A percentile compares a stretch with the other conserved stretches of the same genome.
phyloP scores from a whole-genome alignment of 1,140 invertebrate genomes.

The Triops longicaudatus region DNA sequence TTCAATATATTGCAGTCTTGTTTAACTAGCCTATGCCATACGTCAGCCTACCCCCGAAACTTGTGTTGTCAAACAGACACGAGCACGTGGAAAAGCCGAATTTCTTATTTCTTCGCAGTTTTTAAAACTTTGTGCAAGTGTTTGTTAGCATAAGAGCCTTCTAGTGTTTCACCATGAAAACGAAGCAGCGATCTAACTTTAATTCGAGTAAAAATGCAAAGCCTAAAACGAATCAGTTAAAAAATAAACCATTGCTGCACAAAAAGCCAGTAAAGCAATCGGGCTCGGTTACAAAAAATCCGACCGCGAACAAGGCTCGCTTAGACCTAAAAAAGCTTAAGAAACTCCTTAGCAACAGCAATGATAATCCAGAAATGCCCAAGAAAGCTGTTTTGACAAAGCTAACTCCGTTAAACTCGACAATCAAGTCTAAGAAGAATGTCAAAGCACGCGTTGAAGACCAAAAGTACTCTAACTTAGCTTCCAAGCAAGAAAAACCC shows the following conservation, averaged over 20 bases:
- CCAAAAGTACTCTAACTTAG: background rate
- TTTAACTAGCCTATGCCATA: no score
- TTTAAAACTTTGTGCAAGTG: no score
- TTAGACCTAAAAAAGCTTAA: background rate
- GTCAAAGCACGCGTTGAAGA: background rate
- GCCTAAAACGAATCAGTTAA: background rate
- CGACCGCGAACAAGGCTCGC: background rate
- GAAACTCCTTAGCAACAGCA: background rate
- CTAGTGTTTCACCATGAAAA: background rate
- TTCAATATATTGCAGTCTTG: no score
- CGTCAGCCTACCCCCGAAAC: no score
- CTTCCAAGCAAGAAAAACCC: background rate
- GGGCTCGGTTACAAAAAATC: background rate
- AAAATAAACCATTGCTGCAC: background rate
- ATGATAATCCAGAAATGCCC: background rate
- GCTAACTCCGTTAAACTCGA: background rate
- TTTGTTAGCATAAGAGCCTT: no score
- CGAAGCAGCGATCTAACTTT: background rate
- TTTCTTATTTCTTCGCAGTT: no score
- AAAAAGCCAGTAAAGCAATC: background rate
- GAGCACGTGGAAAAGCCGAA: no score
- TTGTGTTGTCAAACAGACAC: no score
- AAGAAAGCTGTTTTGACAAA: background rate
- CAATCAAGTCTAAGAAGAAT: background rate
- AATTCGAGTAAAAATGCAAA: background rate